A percentile compares a stretch with the other conserved stretches of the same genome.
Evolutionary conservation across 2,888 invertebrate species (phyloP).

Genomic region (Dyspetes luteomarginatus): DNA sequence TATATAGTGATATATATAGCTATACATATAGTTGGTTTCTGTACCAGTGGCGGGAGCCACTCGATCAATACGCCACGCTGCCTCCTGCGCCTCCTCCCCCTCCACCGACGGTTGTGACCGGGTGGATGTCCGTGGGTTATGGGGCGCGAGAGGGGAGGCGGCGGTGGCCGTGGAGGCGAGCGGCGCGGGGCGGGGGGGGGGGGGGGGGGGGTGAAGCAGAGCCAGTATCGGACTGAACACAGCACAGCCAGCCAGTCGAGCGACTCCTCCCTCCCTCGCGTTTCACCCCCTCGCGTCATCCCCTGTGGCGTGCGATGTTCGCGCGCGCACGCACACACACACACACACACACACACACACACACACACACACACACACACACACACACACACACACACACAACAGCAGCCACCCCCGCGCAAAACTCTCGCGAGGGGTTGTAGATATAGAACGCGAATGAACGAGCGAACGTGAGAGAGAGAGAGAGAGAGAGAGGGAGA

Average conservation of each 20-base stretch:
- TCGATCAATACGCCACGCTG: constrained; percentile 83
- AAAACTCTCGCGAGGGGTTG: constrained; percentile 67
- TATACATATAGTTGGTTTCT: constrained; percentile 55
- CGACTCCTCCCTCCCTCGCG: constrained; percentile 46
- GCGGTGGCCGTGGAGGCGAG: neutral
- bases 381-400: no score
- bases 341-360: constrained; percentile 55
- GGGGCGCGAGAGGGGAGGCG: neutral
- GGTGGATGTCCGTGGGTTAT: constrained; percentile 6
- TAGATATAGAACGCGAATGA: constrained; percentile 66
- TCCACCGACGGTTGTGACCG: constrained; percentile 50
- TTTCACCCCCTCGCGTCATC: constrained; percentile 35
- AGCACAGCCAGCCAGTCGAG: constrained; percentile 57
- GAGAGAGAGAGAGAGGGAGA: constrained; percentile 58
- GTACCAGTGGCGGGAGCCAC: constrained; percentile 80
- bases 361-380: no score
- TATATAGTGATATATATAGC: neutral
- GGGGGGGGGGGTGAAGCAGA: constrained; percentile 23
- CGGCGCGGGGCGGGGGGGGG: neutral
- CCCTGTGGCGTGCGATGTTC: constrained; percentile 39
- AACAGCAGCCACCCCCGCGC: constrained; percentile 41
- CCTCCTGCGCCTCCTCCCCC: constrained; percentile 77
- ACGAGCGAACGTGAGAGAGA: constrained; percentile 47
- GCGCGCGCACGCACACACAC: constrained; percentile 42
- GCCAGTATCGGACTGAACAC: constrained; percentile 50